phyloP scores from a whole-genome alignment of 2,113 vertebrate genomes.

The Microtus oregoni region DNA sequence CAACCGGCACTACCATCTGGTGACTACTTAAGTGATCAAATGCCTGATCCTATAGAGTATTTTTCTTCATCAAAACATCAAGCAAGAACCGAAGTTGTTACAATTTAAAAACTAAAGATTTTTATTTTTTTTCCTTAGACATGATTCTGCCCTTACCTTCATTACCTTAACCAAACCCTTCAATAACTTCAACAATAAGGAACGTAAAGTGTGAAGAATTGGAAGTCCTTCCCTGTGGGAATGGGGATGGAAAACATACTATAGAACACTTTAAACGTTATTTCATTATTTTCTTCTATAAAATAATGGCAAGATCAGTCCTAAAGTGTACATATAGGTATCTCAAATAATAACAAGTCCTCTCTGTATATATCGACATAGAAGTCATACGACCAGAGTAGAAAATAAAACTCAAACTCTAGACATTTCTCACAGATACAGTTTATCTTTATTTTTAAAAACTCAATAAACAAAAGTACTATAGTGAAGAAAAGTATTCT shows the following conservation, averaged over 20 bases:
- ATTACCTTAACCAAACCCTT: not conserved
- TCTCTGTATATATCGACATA: constrained; percentile 46
- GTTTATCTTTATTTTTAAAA: constrained; percentile 42
- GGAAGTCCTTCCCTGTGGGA: not conserved
- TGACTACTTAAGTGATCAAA: not conserved
- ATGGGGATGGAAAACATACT: not conserved
- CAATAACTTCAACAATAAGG: not conserved
- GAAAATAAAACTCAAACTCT: constrained; percentile 49
- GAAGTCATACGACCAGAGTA: constrained; percentile 13
- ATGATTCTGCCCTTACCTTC: not conserved
- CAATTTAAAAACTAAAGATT: not conserved
- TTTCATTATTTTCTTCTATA: constrained; percentile 60
- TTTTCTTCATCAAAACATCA: not conserved
- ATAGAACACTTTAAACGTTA: constrained; percentile 57
- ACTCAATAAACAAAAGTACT: constrained; percentile 16
- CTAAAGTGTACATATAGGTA: constrained; percentile 54
- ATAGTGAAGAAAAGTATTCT: constrained; percentile 19
- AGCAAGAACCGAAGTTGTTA: not conserved
- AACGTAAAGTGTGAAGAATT: not conserved
- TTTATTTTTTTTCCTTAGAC: not conserved
- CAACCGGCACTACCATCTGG: not conserved
- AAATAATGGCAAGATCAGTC: constrained; percentile 70
- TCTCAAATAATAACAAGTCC: constrained; percentile 10
- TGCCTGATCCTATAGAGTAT: not conserved
- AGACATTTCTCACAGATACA: not conserved